Base-by-base conservation (phyloP, 1,140 invertebrate species). In the Oreohelix idahoensis region DNA sequence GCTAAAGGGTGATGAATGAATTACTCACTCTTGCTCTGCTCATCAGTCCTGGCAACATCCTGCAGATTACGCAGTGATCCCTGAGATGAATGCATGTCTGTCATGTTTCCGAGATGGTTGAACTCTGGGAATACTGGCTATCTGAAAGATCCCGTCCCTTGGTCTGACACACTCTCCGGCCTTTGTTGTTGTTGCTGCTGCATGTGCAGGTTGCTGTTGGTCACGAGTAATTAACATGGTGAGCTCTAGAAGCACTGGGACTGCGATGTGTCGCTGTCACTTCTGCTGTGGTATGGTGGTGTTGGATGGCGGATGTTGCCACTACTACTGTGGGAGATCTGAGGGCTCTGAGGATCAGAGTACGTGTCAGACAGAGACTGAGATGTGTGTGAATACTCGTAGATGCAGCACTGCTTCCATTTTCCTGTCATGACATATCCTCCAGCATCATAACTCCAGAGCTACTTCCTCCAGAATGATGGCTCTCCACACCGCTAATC, bases 111-210 rank as follows among this genome's bases (percentile, higher is more conserved):
- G n/a, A n/a, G n/a, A n/a, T n/a, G 86, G 93, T 74, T 4, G 92
- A 93, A 38, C 92, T 90, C 79, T 93, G 92, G 29, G 92, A 93
- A 39, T 92, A 92, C 85, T 91, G 91, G 83, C 89, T 92, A 84
- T 91, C 91, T 36, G 94, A 94, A 78, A 94, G 93, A 10, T n/a
- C n/a, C n/a, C n/a, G n/a, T n/a, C n/a, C n/a, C n/a, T n/a, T 45
- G 0, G 35, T 53, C n/a, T 36, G 77, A 69, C n/a, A 17, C 23
- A 32, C 13, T 32, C 1, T 81, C 77, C 2, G 45, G 11, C 29
- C 79, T 71, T 36, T 81, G 79, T 15, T 71, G n/a, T 32, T 35
- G 66, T 29, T 71, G 79, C 32, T 66, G 63, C 17, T 66, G 63
- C 11, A 66, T 32, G 5, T 66, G 29, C 63, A 66, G 63, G 32